These are phyloP conservation scores for Pseudolycoriella hygida DNA, from an alignment of 2,888 invertebrate species.

Conservation along the genomic window DNA sequence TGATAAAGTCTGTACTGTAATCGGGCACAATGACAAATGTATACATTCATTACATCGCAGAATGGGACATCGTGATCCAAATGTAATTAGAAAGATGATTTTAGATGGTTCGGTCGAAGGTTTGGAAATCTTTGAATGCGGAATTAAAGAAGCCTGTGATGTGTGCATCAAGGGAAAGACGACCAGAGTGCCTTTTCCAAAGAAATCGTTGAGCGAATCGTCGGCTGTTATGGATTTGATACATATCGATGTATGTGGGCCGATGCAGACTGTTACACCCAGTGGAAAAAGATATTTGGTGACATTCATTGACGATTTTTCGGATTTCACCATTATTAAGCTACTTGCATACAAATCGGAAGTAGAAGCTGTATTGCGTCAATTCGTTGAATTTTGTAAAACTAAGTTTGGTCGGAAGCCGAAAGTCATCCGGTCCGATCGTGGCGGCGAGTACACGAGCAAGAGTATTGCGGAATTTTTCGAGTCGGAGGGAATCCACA, in stretches of 20 bases:
- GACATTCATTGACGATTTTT: conserved; percentile 17
- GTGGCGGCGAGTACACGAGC: not conserved
- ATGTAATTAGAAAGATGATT: conserved; percentile 5
- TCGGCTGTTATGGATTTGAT: conserved; percentile 13
- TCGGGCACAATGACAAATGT: not conserved
- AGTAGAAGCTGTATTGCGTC: not conserved
- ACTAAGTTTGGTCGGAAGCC: not conserved
- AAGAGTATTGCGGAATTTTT: not conserved
- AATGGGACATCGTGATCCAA: conserved; percentile 1
- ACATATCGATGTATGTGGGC: conserved; percentile 18
- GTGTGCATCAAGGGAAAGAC: conserved; percentile 15
- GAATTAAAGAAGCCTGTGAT: conserved; percentile 9
- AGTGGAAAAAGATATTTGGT: not conserved
- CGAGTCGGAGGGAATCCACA: not conserved
- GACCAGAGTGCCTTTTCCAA: conserved; percentile 14
- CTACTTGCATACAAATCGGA: conserved; percentile 10
- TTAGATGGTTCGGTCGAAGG: conserved; percentile 5
- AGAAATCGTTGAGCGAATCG: conserved; percentile 10
- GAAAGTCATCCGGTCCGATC: not conserved
- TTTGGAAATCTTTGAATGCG: conserved; percentile 9
- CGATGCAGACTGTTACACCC: conserved; percentile 14
- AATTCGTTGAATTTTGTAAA: not conserved
- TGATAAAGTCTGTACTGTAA: not conserved
- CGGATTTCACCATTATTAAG: conserved; percentile 14
- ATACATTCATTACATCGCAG: conserved; percentile 3